Conservation (phyloP, 2,797 vertebrate species). For the Acipenser transmontanus region DNA sequence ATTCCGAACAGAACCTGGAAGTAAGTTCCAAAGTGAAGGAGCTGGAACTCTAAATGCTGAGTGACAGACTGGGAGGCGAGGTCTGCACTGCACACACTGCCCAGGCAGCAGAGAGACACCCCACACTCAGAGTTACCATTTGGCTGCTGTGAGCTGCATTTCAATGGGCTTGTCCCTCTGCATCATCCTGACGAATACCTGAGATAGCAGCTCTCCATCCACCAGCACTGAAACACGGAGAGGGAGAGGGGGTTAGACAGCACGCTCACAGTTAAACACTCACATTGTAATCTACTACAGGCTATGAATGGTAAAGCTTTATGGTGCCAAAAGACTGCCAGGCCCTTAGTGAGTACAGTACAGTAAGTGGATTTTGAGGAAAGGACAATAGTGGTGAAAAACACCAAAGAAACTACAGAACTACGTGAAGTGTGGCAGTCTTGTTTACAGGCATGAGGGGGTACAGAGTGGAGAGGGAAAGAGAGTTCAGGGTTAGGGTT, state of each 20-base stretch:
- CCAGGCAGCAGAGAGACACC: background rate
- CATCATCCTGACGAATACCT: conserved; percentile 97
- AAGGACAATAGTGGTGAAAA: too few species aligned
- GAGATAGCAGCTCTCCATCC: conserved; percentile 86
- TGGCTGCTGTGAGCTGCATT: conserved; percentile 97
- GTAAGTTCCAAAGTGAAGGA: too few species aligned
- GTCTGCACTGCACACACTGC: background rate
- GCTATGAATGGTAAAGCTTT: background rate
- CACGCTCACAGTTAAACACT: conserved; percentile 16
- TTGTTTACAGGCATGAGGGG: too few species aligned
- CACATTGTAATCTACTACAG: background rate
- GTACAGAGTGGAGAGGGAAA: background rate
- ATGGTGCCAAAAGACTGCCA: too few species aligned
- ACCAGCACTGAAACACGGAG: conserved; percentile 70
- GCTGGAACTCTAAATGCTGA: too few species aligned
- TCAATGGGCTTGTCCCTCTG: conserved; percentile 96
- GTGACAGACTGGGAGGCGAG: too few species aligned
- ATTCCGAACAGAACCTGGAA: too few species aligned
- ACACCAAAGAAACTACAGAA: too few species aligned
- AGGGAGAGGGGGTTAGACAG: conserved; percentile 21
- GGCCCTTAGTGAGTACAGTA: too few species aligned
- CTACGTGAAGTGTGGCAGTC: too few species aligned
- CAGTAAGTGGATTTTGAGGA: too few species aligned
- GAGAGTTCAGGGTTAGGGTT: background rate
- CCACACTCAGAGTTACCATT: conserved; percentile 72